phyloP scores from a whole-genome alignment of 2,113 vertebrate species.

The Orycteropus afer region DNA sequence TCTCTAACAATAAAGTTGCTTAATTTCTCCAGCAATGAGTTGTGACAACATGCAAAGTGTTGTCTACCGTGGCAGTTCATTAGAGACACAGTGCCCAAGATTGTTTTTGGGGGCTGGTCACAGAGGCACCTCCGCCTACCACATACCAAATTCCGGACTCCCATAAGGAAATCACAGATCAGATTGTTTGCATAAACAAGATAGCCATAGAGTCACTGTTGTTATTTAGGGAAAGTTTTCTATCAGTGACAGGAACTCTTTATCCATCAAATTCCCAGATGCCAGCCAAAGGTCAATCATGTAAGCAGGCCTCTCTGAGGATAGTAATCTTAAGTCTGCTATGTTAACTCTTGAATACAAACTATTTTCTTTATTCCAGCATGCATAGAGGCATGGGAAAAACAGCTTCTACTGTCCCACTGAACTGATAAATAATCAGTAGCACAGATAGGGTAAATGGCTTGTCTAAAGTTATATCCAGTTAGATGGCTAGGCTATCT shows the following conservation, averaged over 20 bases:
- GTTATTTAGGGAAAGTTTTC: background rate
- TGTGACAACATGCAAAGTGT: background rate
- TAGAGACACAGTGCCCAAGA: background rate
- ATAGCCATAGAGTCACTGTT: background rate
- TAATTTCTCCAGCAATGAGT: background rate
- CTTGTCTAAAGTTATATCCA: background rate
- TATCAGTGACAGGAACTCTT: background rate
- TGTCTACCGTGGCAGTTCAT: background rate
- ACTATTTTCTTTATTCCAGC: background rate
- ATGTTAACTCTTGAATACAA: background rate
- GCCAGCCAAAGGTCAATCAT: background rate
- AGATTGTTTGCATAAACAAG: background rate
- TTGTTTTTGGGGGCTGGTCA: background rate
- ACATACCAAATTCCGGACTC: background rate
- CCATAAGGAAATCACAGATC: slow-evolving; percentile 16
- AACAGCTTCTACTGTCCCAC: background rate
- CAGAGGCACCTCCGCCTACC: background rate
- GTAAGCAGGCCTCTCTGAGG: background rate
- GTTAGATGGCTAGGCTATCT: background rate
- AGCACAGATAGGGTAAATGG: background rate
- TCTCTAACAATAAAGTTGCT: background rate
- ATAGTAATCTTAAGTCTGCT: background rate
- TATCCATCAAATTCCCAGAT: too few species aligned
- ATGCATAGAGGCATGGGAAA: background rate
- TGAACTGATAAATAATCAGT: background rate